These are phyloP conservation scores for Proteles cristata DNA, from an alignment of 2,113 vertebrate species.

Conservation along the genomic window DNA sequence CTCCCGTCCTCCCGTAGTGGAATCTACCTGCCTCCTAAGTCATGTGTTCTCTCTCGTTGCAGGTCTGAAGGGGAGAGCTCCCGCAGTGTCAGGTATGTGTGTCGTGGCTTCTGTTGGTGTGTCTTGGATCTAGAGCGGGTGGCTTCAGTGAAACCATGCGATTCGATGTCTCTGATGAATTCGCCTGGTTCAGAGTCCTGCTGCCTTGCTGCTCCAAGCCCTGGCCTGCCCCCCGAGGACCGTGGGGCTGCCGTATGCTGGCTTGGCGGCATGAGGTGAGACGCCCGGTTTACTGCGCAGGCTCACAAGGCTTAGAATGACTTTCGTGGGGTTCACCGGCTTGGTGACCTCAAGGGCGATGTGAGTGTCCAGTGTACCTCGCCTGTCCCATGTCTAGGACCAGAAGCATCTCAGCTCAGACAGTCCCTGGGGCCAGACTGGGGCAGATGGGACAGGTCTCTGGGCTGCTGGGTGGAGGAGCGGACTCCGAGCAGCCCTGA, in stretches of 20 bases:
- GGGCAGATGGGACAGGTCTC: background rate
- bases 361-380: too few relatives aligned
- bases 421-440: background rate
- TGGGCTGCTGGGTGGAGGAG: too few relatives aligned
- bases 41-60: slow-evolving; percentile 71
- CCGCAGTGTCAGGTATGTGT: slow-evolving; percentile 88
- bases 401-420: too few relatives aligned
- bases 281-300: rapidly evolving
- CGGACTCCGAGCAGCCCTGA: background rate
- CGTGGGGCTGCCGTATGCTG: background rate
- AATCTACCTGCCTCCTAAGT: slow-evolving; percentile 8
- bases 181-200: background rate
- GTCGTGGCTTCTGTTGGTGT: background rate
- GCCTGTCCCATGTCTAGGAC: too few relatives aligned
- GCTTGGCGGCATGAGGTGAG: rapidly evolving
- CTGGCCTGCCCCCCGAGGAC: too few relatives aligned
- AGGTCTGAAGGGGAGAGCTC: slow-evolving; percentile 89
- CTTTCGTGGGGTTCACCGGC: too few relatives aligned
- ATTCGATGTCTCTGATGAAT: slow-evolving; percentile 9
- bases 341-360: too few relatives aligned
- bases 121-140: background rate
- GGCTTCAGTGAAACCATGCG: slow-evolving; percentile 42
- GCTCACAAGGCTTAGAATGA: too few relatives aligned
- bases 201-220: background rate
- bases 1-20: background rate